Percentiles rank a stretch among this genome's conserved stretches.
Conservation (phyloP, 2,888 invertebrate species). For the Euproctis similis region DNA sequence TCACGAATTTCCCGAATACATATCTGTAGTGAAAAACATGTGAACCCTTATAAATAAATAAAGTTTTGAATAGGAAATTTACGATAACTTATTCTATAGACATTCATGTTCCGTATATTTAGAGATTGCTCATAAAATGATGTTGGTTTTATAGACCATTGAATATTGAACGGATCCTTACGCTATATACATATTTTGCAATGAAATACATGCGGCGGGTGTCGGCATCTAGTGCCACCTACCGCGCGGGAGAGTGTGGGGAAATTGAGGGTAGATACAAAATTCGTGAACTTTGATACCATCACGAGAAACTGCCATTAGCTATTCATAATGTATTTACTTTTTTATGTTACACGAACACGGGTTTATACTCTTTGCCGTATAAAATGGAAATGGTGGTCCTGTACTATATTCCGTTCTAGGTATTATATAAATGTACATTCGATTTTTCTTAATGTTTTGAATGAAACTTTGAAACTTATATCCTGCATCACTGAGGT, state of each 20-base stretch:
- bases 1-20: no score
- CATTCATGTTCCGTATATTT: slow-evolving; percentile 21
- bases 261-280: slow-evolving; percentile 15
- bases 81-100: slow-evolving; percentile 1
- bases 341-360: neutral
- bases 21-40: no score
- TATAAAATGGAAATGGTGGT: no score
- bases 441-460: no score
- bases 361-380: no score
- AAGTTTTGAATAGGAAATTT: slow-evolving; percentile 1
- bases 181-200: slow-evolving; percentile 39
- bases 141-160: slow-evolving; percentile 54
- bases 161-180: slow-evolving; percentile 51
- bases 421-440: no score
- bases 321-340: slow-evolving; percentile 1
- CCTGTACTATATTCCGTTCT: no score
- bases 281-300: slow-evolving; percentile 12
- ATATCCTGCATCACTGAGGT: no score
- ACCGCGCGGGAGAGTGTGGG: slow-evolving; percentile 14
- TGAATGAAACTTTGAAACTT: no score
- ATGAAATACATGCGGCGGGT: slow-evolving; percentile 32
- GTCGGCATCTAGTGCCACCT: no score
- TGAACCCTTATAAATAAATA: no score
- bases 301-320: slow-evolving; percentile 8
- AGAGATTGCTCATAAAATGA: slow-evolving; percentile 48